These are phyloP conservation scores for Salmo trutta DNA, from an alignment of 2,797 vertebrate genomes.

Conservation along the genomic window DNA sequence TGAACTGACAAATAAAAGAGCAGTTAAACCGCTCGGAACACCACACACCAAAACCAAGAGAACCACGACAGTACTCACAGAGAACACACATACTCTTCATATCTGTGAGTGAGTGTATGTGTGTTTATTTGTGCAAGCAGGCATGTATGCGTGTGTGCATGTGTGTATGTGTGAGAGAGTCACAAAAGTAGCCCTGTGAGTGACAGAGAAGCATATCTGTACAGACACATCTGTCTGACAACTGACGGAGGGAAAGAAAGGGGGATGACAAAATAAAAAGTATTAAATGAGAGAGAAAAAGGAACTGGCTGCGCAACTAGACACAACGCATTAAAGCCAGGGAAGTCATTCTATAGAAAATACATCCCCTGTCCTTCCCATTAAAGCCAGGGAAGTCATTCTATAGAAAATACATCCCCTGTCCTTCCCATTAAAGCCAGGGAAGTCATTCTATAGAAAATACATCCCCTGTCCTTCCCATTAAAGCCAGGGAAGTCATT, in stretches of 20 bases:
- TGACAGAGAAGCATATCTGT: slow-evolving; percentile 35
- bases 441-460: background rate
- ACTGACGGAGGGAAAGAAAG: slow-evolving; percentile 6
- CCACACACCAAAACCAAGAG: slow-evolving; percentile 38
- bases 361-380: too few relatives aligned
- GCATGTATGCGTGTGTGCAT: slow-evolving; percentile 30
- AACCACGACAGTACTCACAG: slow-evolving; percentile 22
- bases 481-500: background rate
- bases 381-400: background rate
- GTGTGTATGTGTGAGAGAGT: slow-evolving; percentile 19
- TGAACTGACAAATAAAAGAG: slow-evolving; percentile 52
- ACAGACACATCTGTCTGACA: slow-evolving; percentile 17
- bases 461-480: too few relatives aligned
- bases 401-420: background rate
- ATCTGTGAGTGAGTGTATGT: slow-evolving; percentile 11
- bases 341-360: background rate
- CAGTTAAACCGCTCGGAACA: slow-evolving; percentile 32
- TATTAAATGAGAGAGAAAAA: background rate
- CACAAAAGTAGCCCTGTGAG: slow-evolving; percentile 19
- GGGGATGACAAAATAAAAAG: background rate
- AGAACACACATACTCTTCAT: slow-evolving; percentile 33
- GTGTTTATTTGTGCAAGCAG: slow-evolving; percentile 1
- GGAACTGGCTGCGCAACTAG: background rate
- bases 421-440: background rate
- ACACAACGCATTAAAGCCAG: background rate